These are phyloP conservation scores for Keiferia lycopersicella DNA, from an alignment of 2,888 invertebrate genomes.

Conservation along the genomic window DNA sequence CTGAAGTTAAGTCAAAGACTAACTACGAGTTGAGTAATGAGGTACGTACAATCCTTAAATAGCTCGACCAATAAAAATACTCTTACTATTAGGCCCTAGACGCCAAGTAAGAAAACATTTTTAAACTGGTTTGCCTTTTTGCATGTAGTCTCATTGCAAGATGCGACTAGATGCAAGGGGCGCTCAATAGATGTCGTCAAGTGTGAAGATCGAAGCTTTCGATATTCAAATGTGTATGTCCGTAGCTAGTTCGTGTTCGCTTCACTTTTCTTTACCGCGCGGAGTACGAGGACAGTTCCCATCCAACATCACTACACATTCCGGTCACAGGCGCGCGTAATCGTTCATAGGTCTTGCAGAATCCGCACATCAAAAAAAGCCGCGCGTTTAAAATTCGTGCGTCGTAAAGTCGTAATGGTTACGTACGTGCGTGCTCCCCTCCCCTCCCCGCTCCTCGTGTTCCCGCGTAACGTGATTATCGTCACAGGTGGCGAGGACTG, in stretches of 20 bases:
- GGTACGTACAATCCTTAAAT: constrained; percentile 10
- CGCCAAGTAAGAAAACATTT: neutral
- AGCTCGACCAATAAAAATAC: constrained; percentile 7
- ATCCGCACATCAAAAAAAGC: constrained; percentile 43
- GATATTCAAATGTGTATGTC: constrained; percentile 55
- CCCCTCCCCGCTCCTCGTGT: constrained; percentile 85
- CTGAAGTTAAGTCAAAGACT: neutral
- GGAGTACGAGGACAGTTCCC: constrained; percentile 69
- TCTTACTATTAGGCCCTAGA: neutral
- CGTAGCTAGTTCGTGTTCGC: constrained; percentile 73
- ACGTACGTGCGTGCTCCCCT: constrained; percentile 59
- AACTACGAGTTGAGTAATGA: too few relatives aligned
- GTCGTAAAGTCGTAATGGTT: constrained; percentile 57
- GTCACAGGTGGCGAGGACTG: constrained; percentile 78
- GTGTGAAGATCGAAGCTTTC: constrained; percentile 54
- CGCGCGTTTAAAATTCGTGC: constrained; percentile 56
- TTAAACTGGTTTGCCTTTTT: constrained; percentile 8
- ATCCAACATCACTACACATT: constrained; percentile 49
- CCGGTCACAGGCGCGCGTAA: constrained; percentile 72
- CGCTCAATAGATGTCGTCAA: constrained; percentile 35
- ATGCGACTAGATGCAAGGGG: constrained; percentile 11
- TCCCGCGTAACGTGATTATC: constrained; percentile 83
- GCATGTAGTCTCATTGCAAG: neutral
- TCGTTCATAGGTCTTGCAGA: constrained; percentile 53
- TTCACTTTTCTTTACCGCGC: constrained; percentile 60